Conservation (phyloP, 1,140 invertebrate species). For the Drosophila seguyi region DNA sequence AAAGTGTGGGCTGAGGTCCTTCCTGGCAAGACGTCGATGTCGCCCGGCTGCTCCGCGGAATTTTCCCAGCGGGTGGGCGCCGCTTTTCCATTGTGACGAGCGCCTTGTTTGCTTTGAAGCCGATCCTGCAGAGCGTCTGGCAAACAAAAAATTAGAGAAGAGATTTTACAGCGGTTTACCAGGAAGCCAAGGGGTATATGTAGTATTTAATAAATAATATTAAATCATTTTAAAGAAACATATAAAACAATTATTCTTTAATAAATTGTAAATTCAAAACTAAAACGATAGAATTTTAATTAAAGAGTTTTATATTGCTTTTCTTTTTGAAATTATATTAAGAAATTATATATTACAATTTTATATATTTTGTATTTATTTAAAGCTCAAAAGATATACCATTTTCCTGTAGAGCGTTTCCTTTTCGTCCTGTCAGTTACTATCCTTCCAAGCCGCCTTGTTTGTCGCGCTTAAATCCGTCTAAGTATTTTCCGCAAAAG, state of each 20-base stretch:
- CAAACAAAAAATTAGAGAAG: conserved; percentile 25
- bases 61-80: conserved; percentile 36
- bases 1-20: conserved; percentile 16
- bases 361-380: not conserved
- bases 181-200: not conserved
- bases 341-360: no score
- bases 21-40: conserved; percentile 19
- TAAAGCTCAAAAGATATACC: no score
- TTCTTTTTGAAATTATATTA: not conserved
- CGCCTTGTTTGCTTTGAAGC: conserved; percentile 67
- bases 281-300: not conserved
- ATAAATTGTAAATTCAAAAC: no score
- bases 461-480: conserved; percentile 80
- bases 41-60: conserved; percentile 14
- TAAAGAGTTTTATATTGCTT: not conserved
- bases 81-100: conserved; percentile 32
- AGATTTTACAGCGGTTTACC: conserved; percentile 29
- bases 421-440: not conserved
- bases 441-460: conserved; percentile 38
- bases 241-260: no score
- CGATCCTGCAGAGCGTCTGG: conserved; percentile 45
- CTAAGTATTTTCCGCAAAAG: conserved; percentile 69
- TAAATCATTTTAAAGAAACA: not conserved
- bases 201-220: not conserved
- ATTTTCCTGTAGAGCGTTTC: conserved; percentile 12